Evolutionary conservation across 2,888 invertebrate species (phyloP).

Genomic region (Baccha elongata): DNA sequence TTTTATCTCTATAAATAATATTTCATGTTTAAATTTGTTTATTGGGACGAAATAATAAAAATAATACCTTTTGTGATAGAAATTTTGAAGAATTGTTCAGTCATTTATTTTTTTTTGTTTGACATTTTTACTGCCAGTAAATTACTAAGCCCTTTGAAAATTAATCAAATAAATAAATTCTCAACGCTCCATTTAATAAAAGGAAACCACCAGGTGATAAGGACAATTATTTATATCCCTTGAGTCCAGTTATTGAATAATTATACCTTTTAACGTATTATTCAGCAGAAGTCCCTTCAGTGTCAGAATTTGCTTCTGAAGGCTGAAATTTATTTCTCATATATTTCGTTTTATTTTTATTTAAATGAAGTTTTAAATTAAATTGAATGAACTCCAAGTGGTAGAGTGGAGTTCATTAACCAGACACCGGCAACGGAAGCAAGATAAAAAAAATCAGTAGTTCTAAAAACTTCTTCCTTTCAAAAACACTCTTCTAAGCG

Average conservation of each 20-base stretch:
- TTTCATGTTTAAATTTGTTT: too few relatives aligned
- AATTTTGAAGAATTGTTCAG: not conserved
- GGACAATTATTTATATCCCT: constrained; percentile 50
- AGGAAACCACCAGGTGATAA: constrained; percentile 39
- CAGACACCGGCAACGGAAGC: not conserved
- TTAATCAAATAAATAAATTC: not conserved
- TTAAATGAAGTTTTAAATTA: not conserved
- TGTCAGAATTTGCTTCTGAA: too few relatives aligned
- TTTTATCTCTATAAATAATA: too few relatives aligned
- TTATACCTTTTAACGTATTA: not conserved
- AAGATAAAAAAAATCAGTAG: not conserved
- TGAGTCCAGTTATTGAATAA: constrained; percentile 48
- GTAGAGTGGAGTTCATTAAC: not conserved
- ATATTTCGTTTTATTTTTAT: not conserved
- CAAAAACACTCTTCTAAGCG: constrained; percentile 46
- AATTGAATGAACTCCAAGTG: too few relatives aligned
- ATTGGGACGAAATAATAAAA: too few relatives aligned
- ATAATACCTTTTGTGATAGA: too few relatives aligned
- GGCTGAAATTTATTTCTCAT: not conserved
- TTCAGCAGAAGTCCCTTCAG: not conserved
- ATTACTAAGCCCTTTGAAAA: not conserved
- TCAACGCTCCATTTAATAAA: constrained; percentile 15
- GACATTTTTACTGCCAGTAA: constrained; percentile 15
- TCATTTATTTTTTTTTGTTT: not conserved
- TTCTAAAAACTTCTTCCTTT: constrained; percentile 17